Evolutionary conservation across 2,888 invertebrate genomes (phyloP).

Genomic region (Chrysotoxum bicinctum): DNA sequence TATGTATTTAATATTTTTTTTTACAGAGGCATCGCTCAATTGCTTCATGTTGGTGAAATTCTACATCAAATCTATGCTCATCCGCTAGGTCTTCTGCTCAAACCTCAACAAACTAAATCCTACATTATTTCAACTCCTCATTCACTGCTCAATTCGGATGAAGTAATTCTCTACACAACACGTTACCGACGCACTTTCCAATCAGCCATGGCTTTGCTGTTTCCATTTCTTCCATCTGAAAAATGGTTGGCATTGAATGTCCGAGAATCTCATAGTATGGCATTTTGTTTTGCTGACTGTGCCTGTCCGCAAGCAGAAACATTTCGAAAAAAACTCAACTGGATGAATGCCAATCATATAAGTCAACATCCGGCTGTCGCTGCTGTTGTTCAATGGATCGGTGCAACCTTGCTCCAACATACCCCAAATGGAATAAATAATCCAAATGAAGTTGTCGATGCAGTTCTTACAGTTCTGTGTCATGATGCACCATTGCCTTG

Average conservation of each 20-base stretch:
- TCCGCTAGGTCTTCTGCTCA: constrained; percentile 78
- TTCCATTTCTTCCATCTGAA: constrained; percentile 87
- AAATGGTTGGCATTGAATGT: constrained; percentile 86
- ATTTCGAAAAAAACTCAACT: constrained; percentile 80
- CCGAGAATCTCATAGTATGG: constrained; percentile 89
- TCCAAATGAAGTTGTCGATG: constrained; percentile 87
- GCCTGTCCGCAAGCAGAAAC: constrained; percentile 86
- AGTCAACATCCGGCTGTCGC: constrained; percentile 89
- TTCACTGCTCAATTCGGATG: constrained; percentile 82
- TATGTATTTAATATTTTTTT: too few relatives aligned
- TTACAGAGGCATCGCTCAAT: constrained; percentile 88
- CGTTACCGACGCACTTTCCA: constrained; percentile 94
- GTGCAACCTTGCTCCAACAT: constrained; percentile 86
- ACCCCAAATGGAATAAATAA: constrained; percentile 84
- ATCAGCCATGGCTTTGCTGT: constrained; percentile 91
- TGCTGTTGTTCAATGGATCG: constrained; percentile 86
- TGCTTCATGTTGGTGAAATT: constrained; percentile 89
- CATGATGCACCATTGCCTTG: constrained; percentile 92
- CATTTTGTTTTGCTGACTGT: constrained; percentile 93
- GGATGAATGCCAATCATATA: constrained; percentile 86
- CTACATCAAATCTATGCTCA: constrained; percentile 84
- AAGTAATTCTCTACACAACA: constrained; percentile 89
- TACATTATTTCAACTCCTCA: constrained; percentile 78
- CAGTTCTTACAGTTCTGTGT: constrained; percentile 90
- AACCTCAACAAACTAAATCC: constrained; percentile 74